Evolutionary conservation across 2,797 vertebrate species (phyloP), one percentile per base, ranked within the genome.

Genomic region (Hippocampus kuda): DNA sequence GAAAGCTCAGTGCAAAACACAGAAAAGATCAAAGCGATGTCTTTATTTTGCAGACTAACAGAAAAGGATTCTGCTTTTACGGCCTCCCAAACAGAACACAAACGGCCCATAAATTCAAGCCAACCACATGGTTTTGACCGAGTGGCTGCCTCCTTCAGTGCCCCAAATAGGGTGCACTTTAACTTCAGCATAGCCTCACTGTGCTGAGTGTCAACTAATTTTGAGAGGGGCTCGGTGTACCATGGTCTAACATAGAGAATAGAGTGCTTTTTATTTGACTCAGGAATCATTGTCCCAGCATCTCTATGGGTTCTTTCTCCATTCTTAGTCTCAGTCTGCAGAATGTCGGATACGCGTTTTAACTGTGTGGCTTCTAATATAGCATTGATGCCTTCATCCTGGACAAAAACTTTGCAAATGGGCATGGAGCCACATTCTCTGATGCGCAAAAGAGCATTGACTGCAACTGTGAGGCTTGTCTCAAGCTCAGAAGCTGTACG

Each of bases 241-340:
- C 92, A 92, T 18, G 92, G 87, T 22, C 86, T 91, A 70, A 93
- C 72, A 73, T 82, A 89, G 73, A 85, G 86, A 15, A 84, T 68
- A 8, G 70, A 75, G 59, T 67, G 83, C 74, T 84, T 79, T 64
- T 16, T 70, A 11, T 80, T 77, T 72, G 22, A 68, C 59, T 41
- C 20, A n/a, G 44, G 42, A 16, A 71, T 72, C 22, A 73, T 26
- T 59, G 15, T 51, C 60, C 20, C 26, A 20, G 15, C 13, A 46
- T 70, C 68, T 13, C 54, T 53, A 24, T 15, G 66, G 6, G 18
- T 48, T 70, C 24, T 74, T 24, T 73, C 61, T 20, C 38, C 57
- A 38, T 8, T 38, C 34, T 38, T 38, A 61, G 64, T 76, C 15
- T 77, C 71, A 68, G 65, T 71, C 57, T 85, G 79, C 65, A 91